phyloP scores from a whole-genome alignment of 2,797 vertebrate genomes.

The Dromococcyx pavoninus region DNA sequence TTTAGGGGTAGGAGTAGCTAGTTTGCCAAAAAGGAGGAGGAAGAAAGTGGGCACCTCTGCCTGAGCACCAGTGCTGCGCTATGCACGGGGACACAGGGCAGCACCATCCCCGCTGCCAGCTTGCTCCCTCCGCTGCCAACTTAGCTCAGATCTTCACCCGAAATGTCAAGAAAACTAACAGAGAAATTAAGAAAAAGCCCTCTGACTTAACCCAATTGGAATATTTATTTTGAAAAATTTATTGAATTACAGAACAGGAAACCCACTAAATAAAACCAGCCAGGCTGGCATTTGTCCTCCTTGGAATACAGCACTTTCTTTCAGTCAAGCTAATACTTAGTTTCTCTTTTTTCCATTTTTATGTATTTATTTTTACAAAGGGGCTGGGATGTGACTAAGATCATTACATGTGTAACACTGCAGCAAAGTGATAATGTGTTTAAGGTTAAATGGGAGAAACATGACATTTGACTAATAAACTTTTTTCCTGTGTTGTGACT shows the following conservation, averaged over 20 bases:
- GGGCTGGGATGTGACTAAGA: constrained; percentile 63
- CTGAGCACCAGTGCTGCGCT: not conserved
- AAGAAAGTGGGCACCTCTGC: not conserved
- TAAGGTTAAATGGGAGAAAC: constrained; percentile 64
- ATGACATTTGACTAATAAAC: constrained; percentile 52
- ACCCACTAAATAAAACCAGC: constrained; percentile 67
- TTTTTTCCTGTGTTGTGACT: constrained; percentile 64
- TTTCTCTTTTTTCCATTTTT: constrained; percentile 8
- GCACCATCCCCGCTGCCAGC: not conserved
- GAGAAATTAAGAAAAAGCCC: constrained; percentile 49
- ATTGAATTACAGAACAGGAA: constrained; percentile 72
- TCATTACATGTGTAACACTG: constrained; percentile 42
- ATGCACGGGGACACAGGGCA: fast-evolving
- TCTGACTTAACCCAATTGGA: constrained; percentile 65
- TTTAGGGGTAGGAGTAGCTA: not conserved
- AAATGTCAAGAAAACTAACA: constrained; percentile 39
- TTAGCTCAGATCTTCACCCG: not conserved
- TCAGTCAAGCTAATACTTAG: not conserved
- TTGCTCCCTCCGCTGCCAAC: not conserved
- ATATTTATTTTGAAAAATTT: constrained; percentile 74
- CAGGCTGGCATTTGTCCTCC: constrained; percentile 60
- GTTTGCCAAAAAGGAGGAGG: not conserved
- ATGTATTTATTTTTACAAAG: constrained; percentile 61
- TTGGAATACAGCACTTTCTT: constrained; percentile 24
- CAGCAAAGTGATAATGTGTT: constrained; percentile 55